Evolutionary conservation across 2,797 vertebrate genomes (phyloP).

Genomic region (Tapirus indicus): DNA sequence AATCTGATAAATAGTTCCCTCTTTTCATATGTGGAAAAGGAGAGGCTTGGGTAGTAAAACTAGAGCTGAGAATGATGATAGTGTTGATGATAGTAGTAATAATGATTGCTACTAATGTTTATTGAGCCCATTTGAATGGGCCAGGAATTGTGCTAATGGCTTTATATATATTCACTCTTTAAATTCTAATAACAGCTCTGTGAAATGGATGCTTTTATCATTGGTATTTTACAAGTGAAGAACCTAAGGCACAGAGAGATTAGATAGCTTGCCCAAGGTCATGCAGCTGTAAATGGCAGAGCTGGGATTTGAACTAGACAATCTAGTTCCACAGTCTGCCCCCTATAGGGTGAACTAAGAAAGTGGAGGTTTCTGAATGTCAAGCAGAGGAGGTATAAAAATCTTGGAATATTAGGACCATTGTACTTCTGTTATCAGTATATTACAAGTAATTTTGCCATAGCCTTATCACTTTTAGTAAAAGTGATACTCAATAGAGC

Average conservation of each 20-base stretch:
- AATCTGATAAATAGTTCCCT: neutral
- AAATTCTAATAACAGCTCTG: neutral
- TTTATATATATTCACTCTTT: constrained; percentile 18
- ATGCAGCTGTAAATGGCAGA: neutral
- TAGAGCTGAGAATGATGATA: neutral
- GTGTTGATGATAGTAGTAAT: neutral
- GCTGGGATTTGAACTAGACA: constrained; percentile 9
- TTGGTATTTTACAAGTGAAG: constrained; percentile 47
- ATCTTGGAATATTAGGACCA: constrained; percentile 59
- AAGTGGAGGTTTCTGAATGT: constrained; percentile 58
- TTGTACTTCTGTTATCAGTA: constrained; percentile 66
- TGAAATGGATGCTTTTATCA: constrained; percentile 55
- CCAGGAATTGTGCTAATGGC: neutral
- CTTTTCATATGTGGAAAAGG: neutral
- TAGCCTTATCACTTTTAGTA: constrained; percentile 61
- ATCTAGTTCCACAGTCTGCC: constrained; percentile 4
- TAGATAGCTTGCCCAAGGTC: neutral
- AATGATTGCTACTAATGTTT: neutral
- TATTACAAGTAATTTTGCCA: constrained; percentile 64
- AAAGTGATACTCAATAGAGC: constrained; percentile 54
- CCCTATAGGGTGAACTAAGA: neutral
- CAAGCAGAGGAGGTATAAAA: constrained; percentile 39
- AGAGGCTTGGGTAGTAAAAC: neutral
- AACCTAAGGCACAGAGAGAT: neutral
- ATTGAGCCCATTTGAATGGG: neutral